phyloP scores from a whole-genome alignment of 2,797 vertebrate species.

The Chelon auratus region DNA sequence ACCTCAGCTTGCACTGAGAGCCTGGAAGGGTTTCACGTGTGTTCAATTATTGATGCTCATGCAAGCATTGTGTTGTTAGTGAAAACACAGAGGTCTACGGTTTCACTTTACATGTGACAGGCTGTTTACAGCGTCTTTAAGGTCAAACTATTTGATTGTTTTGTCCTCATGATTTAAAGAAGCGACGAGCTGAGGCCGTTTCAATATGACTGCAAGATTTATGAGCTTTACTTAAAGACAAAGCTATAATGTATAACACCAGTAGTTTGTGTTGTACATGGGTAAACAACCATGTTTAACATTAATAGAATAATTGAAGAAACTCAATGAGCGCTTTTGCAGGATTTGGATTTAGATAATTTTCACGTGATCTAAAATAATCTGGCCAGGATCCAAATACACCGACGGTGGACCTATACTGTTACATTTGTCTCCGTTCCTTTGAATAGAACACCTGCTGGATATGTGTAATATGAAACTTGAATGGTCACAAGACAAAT shows the following conservation, averaged over 20 bases:
- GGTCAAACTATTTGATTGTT: not conserved
- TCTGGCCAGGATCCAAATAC: too few relatives aligned
- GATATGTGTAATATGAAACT: not conserved
- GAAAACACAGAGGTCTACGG: slow-evolving; percentile 16
- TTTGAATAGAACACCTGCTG: not conserved
- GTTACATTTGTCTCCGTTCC: not conserved
- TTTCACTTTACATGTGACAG: slow-evolving; percentile 18
- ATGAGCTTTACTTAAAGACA: not conserved
- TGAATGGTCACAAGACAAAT: not conserved
- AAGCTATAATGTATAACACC: not conserved
- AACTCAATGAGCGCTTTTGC: not conserved
- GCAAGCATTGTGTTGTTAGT: not conserved
- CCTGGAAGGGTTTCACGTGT: not conserved
- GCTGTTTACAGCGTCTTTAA: not conserved
- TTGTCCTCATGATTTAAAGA: too few relatives aligned
- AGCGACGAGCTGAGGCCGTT: too few relatives aligned
- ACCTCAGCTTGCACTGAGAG: not conserved
- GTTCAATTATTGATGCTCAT: slow-evolving; percentile 12
- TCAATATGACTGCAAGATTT: too few relatives aligned
- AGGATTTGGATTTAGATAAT: not conserved
- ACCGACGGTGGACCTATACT: too few relatives aligned
- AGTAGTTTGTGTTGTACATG: not conserved
- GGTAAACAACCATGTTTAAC: not conserved
- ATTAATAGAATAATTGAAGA: not conserved
- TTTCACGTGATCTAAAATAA: not conserved